Evolutionary conservation across 2,888 invertebrate species (phyloP).

Genomic region (Mylabris sibirica): DNA sequence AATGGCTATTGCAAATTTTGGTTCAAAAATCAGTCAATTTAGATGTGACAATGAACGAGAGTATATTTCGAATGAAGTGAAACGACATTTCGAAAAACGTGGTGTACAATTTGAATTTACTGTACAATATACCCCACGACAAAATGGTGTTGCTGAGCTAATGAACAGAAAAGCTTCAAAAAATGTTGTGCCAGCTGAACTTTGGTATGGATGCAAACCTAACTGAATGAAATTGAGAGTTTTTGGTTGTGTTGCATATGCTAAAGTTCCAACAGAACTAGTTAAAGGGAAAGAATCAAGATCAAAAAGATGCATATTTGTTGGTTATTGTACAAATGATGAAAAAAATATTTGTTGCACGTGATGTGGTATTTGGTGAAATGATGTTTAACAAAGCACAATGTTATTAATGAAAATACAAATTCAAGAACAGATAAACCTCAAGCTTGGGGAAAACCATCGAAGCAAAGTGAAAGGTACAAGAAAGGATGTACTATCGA

Average conservation of each 20-base stretch:
- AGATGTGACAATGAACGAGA: conserved; percentile 48
- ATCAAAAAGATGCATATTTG: conserved; percentile 19
- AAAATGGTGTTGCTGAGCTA: conserved; percentile 38
- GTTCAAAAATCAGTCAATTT: conserved; percentile 16
- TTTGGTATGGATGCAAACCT: no score
- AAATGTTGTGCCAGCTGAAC: conserved; percentile 50
- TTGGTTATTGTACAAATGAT: conserved; percentile 32
- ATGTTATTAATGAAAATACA: no score
- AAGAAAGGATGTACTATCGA: no score
- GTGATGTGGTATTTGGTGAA: no score
- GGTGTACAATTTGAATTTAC: conserved; percentile 49
- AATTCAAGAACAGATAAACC: no score
- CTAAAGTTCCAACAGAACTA: conserved; percentile 1
- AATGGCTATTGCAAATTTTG: conserved; percentile 16
- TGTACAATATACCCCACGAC: conserved; percentile 32
- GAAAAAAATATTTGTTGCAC: no score
- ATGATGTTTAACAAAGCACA: no score
- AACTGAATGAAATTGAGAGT: conserved; percentile 44
- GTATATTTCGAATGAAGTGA: conserved; percentile 49
- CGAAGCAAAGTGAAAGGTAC: no score
- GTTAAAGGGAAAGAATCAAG: conserved; percentile 25
- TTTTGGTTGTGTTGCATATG: conserved; percentile 44
- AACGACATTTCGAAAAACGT: conserved; percentile 38
- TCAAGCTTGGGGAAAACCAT: no score
- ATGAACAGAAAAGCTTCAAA: conserved; percentile 47